Evolutionary conservation across 2,888 invertebrate species (phyloP).

Genomic region (Sarcophaga rosellei): DNA sequence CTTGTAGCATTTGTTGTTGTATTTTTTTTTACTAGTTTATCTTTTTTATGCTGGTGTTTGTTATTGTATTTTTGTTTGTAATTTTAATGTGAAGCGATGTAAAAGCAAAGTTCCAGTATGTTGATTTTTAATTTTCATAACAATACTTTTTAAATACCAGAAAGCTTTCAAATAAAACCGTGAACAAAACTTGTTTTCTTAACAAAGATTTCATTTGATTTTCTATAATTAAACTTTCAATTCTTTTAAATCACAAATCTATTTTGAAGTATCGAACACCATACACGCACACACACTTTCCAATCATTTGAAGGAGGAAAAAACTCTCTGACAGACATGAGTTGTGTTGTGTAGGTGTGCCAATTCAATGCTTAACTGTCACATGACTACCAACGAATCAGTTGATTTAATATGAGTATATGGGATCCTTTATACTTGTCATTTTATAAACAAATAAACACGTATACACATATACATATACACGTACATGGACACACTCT

Average conservation of each 20-base stretch:
- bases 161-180: no score
- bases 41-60: no score
- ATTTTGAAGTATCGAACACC: not conserved
- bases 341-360: not conserved
- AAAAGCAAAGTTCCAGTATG: no score
- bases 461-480: not conserved
- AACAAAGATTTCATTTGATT: not conserved
- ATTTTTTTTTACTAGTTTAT: no score
- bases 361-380: not conserved
- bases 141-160: no score
- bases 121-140: no score
- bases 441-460: conserved; percentile 1
- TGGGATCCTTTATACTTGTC: conserved; percentile 25
- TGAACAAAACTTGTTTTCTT: no score
- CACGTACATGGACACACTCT: no score
- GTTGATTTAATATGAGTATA: conserved; percentile 18
- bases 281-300: no score
- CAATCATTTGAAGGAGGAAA: not conserved
- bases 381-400: not conserved
- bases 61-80: no score
- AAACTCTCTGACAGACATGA: not conserved
- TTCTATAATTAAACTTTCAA: not conserved
- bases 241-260: not conserved
- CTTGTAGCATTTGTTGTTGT: no score
- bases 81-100: no score